Percentiles rank a stretch among this genome's conserved stretches.
Conservation (phyloP, 2,888 invertebrate genomes). For the Lasius platythorax region DNA sequence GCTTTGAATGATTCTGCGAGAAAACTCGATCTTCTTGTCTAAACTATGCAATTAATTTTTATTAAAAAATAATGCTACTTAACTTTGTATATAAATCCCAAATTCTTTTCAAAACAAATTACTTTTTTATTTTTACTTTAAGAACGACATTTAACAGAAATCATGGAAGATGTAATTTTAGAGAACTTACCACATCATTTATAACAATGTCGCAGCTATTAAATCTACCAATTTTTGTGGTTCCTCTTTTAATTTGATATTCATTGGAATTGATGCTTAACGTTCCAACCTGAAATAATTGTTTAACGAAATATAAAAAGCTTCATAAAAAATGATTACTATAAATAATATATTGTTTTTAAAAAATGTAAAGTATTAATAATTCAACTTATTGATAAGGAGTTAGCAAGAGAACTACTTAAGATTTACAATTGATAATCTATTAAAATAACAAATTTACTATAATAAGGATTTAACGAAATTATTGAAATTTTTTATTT, state of each 20-base stretch:
- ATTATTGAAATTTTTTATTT: neutral
- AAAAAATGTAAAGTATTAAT: neutral
- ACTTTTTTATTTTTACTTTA: neutral
- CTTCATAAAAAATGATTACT: neutral
- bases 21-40: neutral
- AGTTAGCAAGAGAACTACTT: neutral
- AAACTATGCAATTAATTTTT: neutral
- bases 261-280: conserved; percentile 19
- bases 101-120: neutral
- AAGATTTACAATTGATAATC: neutral
- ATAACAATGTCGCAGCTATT: conserved; percentile 5
- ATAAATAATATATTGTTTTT: neutral
- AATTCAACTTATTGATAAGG: neutral
- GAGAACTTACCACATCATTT: neutral
- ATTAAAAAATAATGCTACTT: neutral
- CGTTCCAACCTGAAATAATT: conserved; percentile 30
- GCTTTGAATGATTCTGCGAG: neutral
- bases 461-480: neutral
- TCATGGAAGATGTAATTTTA: neutral
- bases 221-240: conserved; percentile 18
- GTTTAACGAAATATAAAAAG: conserved; percentile 4
- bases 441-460: neutral
- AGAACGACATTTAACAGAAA: neutral
- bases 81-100: neutral
- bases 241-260: conserved; percentile 9